phyloP scores from a whole-genome alignment of 1,140 invertebrate species.

The Maconellicoccus hirsutus region DNA sequence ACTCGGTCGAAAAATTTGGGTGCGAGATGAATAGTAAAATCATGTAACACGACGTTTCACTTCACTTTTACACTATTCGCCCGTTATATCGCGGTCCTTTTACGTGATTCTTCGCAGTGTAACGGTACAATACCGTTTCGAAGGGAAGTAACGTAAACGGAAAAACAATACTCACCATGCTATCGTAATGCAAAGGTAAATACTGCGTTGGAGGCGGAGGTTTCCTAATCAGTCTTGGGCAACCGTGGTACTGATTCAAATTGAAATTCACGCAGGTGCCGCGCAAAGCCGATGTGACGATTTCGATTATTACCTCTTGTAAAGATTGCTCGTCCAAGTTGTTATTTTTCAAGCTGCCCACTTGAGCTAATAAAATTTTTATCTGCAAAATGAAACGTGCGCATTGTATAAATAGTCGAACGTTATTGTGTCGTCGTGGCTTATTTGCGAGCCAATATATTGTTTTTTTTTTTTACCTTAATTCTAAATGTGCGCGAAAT shows the following conservation, averaged over 20 bases:
- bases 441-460: too few species aligned
- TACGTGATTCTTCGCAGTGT: too few species aligned
- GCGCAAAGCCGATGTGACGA: conserved; percentile 61
- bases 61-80: too few species aligned
- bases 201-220: conserved; percentile 37
- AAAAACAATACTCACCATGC: conserved; percentile 44
- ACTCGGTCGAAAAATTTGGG: too few species aligned
- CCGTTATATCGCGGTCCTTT: not conserved
- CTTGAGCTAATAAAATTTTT: conserved; percentile 57
- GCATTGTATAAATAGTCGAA: too few species aligned
- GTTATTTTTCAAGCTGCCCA: conserved; percentile 55
- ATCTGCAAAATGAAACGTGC: conserved; percentile 39
- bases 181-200: conserved; percentile 59
- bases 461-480: too few species aligned
- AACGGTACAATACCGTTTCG: too few species aligned
- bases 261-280: conserved; percentile 60
- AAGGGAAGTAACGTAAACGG: not conserved
- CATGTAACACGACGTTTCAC: too few species aligned
- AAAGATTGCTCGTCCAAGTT: conserved; percentile 58
- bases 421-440: too few species aligned
- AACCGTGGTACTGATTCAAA: conserved; percentile 61
- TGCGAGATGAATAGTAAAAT: too few species aligned
- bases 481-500: too few species aligned
- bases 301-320: conserved; percentile 67
- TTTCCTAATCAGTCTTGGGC: conserved; percentile 55